Evolutionary conservation across 2,888 invertebrate species (phyloP).

Genomic region (Lasioglossum vierecki): DNA sequence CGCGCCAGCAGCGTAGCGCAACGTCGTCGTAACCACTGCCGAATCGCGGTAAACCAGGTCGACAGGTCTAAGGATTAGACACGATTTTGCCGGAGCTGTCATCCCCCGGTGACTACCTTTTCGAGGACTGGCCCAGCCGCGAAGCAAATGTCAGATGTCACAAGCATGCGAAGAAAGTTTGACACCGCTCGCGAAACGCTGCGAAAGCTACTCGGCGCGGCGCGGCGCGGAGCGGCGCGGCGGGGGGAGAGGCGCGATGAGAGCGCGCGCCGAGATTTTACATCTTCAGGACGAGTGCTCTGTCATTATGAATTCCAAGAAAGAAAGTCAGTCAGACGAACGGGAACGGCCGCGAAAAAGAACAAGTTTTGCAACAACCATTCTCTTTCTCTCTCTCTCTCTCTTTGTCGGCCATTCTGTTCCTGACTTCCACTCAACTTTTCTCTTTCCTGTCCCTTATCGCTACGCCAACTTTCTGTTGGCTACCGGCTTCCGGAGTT

Average conservation of each 20-base stretch:
- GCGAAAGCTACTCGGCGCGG: conserved; percentile 14
- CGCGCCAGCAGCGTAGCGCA: background rate
- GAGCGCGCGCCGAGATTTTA: conserved; percentile 43
- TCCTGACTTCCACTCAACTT: conserved; percentile 21
- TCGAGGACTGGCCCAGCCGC: conserved; percentile 39
- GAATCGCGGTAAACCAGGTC: conserved; percentile 29
- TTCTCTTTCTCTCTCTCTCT: conserved; percentile 7
- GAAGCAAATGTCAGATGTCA: conserved; percentile 54
- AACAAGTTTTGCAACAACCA: conserved; percentile 35
- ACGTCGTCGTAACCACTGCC: conserved; percentile 28
- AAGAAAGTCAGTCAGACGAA: conserved; percentile 18
- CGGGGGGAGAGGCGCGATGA: background rate
- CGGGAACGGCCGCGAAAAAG: conserved; percentile 8
- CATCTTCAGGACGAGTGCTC: conserved; percentile 23
- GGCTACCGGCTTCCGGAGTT: conserved; percentile 29
- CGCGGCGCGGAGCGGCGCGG: background rate
- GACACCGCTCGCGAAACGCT: conserved; percentile 58
- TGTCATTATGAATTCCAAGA: conserved; percentile 42
- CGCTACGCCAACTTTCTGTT: conserved; percentile 29
- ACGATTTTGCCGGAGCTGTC: conserved; percentile 47
- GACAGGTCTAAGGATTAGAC: conserved; percentile 30
- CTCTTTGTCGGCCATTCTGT: conserved; percentile 20
- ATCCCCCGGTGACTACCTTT: conserved; percentile 38
- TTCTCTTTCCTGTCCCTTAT: conserved; percentile 17
- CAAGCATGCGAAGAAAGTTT: conserved; percentile 63